Evolutionary conservation across 2,888 invertebrate species (phyloP), one percentile per base, ranked within the genome.

Genomic region (Pandemis corylana): DNA sequence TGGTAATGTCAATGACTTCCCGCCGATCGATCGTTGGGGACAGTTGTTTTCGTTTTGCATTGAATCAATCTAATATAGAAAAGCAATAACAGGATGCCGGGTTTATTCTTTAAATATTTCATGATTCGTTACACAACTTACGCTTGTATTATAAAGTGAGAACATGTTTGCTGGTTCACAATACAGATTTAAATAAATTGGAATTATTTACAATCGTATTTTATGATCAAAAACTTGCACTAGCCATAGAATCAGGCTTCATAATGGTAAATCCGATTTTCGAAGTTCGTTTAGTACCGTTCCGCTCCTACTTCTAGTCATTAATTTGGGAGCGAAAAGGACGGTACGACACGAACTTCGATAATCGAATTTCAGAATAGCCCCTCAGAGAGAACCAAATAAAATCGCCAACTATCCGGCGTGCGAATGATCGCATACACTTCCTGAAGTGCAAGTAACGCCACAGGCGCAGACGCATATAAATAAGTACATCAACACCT

Each of bases 401-500:
- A 36, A 36, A 36, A 36, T 36, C 28, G 28, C 28, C 28, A 36
- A 36, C 28, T 36, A 36, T 36, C 28, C 28, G 4, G 28, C 28
- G 28, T 36, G 2, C 28, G 28, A 36, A 36, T 36, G 28, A 36
- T 4, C 28, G 28, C 28, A 36, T 12, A 12, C 46, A 46, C 46
- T 46, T 46, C 46, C 46, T 46, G 46, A 5, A 59, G 9, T 64
- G 44, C 69, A 74, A 68, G 68, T 15, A 67, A 59, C 69, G 63
- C 13, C 36, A 65, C 65, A 49, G 64, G 44, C 56, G 49, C 56
- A 46, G 68, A 28, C 12, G n/a, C 20, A 44, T 53, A 63, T 63
- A 63, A 62, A 62, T 56, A 71, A 68, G 20, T 68, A 65, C 20
- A 61, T 74, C 59, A 61, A 51, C 65, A 53, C 44, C 36, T 42